Evolutionary conservation across 1,140 invertebrate genomes (phyloP).

Genomic region (Copidosoma floridanum): DNA sequence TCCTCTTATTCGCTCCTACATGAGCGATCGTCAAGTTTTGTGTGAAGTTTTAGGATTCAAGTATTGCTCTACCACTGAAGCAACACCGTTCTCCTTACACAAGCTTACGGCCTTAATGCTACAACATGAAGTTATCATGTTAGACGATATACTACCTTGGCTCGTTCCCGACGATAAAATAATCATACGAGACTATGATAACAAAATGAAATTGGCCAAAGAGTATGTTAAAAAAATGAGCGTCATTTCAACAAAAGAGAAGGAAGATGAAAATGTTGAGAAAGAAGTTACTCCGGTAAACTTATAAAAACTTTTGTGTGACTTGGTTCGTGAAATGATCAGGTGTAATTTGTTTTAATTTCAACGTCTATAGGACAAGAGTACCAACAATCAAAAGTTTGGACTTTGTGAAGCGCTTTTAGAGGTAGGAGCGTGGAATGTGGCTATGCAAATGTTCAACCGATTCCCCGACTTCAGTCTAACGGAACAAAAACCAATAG

Average conservation of each 20-base stretch:
- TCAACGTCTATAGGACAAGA: constrained; percentile 57
- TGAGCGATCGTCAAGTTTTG: constrained; percentile 79
- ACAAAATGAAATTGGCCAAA: constrained; percentile 79
- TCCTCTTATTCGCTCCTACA: constrained; percentile 79
- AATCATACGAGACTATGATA: constrained; percentile 80
- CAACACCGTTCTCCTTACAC: constrained; percentile 81
- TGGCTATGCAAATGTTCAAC: constrained; percentile 75
- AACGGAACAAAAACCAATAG: constrained; percentile 76
- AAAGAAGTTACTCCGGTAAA: constrained; percentile 66
- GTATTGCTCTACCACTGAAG: constrained; percentile 68
- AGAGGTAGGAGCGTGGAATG: constrained; percentile 86
- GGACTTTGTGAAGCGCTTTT: constrained; percentile 86
- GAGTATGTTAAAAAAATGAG: constrained; percentile 85
- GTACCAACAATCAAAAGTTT: constrained; percentile 88
- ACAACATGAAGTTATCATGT: constrained; percentile 79
- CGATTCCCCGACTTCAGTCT: constrained; percentile 80
- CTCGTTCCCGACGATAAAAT: constrained; percentile 79
- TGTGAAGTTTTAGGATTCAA: constrained; percentile 96
- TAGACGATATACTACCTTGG: constrained; percentile 91
- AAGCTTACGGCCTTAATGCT: constrained; percentile 86
- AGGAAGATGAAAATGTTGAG: constrained; percentile 74
- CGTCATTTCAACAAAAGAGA: constrained; percentile 81
- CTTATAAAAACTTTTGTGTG: no score
- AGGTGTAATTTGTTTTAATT: constrained; percentile 34
- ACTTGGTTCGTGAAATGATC: no score